phyloP scores from a whole-genome alignment of 2,888 invertebrate species.

The Pyralis farinalis region DNA sequence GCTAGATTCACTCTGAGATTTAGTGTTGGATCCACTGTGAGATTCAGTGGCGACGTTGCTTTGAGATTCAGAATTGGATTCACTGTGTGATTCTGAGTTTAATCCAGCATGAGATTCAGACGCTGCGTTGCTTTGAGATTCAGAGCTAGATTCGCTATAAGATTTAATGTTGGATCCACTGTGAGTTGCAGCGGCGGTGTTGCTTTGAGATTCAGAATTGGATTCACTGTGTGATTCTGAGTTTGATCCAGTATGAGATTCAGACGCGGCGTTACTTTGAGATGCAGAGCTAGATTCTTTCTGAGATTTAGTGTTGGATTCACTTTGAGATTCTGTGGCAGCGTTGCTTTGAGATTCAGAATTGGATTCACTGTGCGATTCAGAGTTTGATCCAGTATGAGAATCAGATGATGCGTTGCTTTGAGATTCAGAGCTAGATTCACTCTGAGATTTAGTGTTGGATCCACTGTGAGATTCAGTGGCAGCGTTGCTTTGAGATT shows the following conservation, averaged over 20 bases:
- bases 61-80: background rate
- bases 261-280: background rate
- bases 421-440: background rate
- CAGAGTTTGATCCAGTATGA: background rate
- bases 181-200: background rate
- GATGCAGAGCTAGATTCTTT: background rate
- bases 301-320: background rate
- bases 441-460: background rate
- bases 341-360: background rate
- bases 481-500: background rate
- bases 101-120: background rate
- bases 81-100: background rate
- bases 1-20: background rate
- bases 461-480: background rate
- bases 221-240: background rate
- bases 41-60: background rate
- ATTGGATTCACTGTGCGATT: background rate
- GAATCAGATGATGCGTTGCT: background rate
- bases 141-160: background rate
- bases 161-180: background rate
- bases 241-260: background rate
- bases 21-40: background rate
- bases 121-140: background rate
- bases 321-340: too few species aligned
- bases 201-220: background rate